Percentiles rank a stretch among this genome's conserved stretches.
These are phyloP conservation scores for Euplagia quadripunctaria DNA, from an alignment of 2,888 invertebrate species.

Conservation along the genomic window DNA sequence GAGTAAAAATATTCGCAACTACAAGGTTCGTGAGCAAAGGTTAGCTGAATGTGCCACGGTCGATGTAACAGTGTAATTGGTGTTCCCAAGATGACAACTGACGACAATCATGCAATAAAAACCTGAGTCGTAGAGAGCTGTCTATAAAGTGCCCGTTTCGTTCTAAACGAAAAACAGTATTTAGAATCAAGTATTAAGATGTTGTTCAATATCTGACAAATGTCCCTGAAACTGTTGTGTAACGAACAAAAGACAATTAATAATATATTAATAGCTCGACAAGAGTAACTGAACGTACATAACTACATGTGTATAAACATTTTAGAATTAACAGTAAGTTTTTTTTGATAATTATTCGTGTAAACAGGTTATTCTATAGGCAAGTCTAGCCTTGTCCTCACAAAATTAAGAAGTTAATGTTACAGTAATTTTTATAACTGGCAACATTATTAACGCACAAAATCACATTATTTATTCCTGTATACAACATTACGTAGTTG, in stretches of 20 bases:
- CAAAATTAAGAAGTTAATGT: background rate
- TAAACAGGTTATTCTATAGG: background rate
- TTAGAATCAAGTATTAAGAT: conserved; percentile 4
- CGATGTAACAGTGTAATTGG: conserved; percentile 69
- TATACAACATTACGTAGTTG: conserved; percentile 10
- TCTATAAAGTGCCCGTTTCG: conserved; percentile 37
- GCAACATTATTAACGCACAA: conserved; percentile 1
- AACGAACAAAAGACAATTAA: background rate
- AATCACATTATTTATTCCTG: background rate
- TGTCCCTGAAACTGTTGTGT: background rate
- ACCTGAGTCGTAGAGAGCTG: conserved; percentile 47
- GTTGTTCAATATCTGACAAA: background rate
- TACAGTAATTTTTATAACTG: conserved; percentile 6
- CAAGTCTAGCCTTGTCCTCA: background rate
- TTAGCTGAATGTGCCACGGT: conserved; percentile 59
- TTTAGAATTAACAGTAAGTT: background rate
- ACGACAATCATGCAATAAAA: conserved; percentile 77
- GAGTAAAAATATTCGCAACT: conserved; percentile 38
- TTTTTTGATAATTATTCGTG: background rate
- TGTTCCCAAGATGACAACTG: conserved; percentile 61
- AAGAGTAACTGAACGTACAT: background rate
- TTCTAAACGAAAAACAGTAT: conserved; percentile 26
- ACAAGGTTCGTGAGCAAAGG: conserved; percentile 47
- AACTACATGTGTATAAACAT: background rate
- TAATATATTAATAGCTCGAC: background rate